phyloP scores from a whole-genome alignment of 2,888 invertebrate species.

The Tipula confusa region DNA sequence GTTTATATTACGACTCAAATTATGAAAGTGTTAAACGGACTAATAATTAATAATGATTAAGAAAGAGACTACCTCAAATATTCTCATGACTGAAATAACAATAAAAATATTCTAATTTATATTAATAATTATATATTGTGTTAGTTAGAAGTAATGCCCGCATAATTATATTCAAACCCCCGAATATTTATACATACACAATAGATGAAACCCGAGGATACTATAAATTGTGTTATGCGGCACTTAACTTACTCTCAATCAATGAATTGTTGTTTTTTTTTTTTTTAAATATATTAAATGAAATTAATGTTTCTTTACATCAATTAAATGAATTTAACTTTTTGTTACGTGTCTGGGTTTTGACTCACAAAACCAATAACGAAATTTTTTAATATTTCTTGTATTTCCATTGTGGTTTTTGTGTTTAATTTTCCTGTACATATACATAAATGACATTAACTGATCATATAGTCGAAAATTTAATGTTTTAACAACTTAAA shows the following conservation, averaged over 20 bases:
- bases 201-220: neutral
- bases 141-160: neutral
- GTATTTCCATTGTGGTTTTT: neutral
- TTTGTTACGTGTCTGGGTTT: neutral
- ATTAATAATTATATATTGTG: neutral
- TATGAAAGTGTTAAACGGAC: neutral
- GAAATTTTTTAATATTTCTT: neutral
- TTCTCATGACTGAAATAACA: neutral
- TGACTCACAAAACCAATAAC: neutral
- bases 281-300: neutral
- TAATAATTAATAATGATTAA: neutral
- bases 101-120: neutral
- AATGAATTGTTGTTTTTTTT: neutral
- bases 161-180: constrained; percentile 8
- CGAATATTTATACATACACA: neutral
- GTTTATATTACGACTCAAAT: neutral
- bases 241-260: constrained; percentile 20
- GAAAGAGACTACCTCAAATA: neutral
- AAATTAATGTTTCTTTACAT: constrained; percentile 16
- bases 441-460: neutral
- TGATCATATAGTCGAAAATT: neutral
- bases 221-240: neutral
- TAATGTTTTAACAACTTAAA: neutral
- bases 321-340: neutral
- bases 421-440: neutral